phyloP scores from a whole-genome alignment of 2,113 vertebrate genomes.

The Hippolais icterina region DNA sequence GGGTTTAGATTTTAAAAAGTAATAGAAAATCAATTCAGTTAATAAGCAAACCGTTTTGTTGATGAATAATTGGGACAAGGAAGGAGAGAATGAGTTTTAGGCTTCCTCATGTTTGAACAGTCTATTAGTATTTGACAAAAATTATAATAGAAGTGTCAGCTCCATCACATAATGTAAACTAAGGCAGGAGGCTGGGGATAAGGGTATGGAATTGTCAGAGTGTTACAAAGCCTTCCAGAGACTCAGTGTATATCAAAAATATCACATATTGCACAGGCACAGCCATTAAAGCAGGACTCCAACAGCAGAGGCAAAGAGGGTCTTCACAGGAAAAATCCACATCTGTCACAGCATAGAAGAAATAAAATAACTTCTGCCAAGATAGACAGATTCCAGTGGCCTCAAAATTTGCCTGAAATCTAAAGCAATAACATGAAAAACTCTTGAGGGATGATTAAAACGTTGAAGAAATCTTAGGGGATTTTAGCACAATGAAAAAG shows the following conservation, averaged over 20 bases:
- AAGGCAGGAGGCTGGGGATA: background rate
- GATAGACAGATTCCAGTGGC: background rate
- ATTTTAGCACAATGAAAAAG: background rate
- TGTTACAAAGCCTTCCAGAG: background rate
- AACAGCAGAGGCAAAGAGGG: background rate
- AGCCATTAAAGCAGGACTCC: background rate
- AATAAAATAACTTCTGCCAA: background rate
- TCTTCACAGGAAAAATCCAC: background rate
- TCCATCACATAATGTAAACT: background rate
- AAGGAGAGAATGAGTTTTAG: background rate
- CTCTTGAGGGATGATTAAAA: background rate
- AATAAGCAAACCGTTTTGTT: background rate
- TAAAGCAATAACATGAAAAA: background rate
- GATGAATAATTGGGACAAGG: background rate
- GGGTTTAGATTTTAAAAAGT: background rate
- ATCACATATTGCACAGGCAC: background rate
- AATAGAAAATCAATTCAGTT: background rate
- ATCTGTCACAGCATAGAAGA: background rate
- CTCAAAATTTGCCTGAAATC: background rate
- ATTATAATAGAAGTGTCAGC: conserved; percentile 5
- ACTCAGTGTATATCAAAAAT: background rate
- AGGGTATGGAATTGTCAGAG: background rate
- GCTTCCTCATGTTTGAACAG: background rate
- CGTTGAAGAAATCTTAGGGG: background rate
- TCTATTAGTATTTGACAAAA: conserved; percentile 8